Evolutionary conservation across 2,888 invertebrate species (phyloP), one percentile per base, ranked within the genome.

Genomic region (Cryptophagus acutangulus): DNA sequence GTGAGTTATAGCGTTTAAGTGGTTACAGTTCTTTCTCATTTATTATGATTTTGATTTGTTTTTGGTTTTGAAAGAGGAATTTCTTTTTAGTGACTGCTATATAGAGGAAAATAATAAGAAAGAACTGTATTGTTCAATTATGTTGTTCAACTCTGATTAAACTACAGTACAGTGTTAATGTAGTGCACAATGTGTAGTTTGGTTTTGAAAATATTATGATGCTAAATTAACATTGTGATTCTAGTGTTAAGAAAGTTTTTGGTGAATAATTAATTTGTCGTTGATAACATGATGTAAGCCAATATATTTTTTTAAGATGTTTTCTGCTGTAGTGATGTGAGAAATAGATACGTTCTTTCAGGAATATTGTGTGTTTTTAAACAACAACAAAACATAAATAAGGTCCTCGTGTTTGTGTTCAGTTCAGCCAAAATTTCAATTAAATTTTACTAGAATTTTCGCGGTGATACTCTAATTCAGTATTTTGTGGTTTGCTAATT

Each of bases 11-110:
- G 49, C 43, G 14, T 31, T 31, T 13, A 51, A 55, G 61, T 61
- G 58, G 46, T 52, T 55, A 55, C 62, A 63, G 62, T 62, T 63
- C 62, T 63, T 63, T 63, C 62, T 52, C 62, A 62, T 62, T 53
- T 35, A 43, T 42, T 43, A 41, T 43, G 20, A 20, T 20, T 20
- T 20, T 20, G 6, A 6, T 20, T 20, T 26, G 17, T 3, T 18
- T 14, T 36, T 3, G 9, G 35, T 34, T 18, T 17, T 34, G 8
- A 18, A 16, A 33, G 4, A 33, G 14, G 6, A 8, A 8, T 20
- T 20, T 20, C 9, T 18, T 20, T 34, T 18, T 4, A 12, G 5
- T 14, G 15, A n/a, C 35, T n/a, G n/a, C n/a, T n/a, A n/a, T n/a
- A n/a, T n/a, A n/a, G n/a, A n/a, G n/a, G 24, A 20, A n/a, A 20